Base-by-base conservation (phyloP, 2,888 invertebrate genomes). In the Subacronicta megacephala region DNA sequence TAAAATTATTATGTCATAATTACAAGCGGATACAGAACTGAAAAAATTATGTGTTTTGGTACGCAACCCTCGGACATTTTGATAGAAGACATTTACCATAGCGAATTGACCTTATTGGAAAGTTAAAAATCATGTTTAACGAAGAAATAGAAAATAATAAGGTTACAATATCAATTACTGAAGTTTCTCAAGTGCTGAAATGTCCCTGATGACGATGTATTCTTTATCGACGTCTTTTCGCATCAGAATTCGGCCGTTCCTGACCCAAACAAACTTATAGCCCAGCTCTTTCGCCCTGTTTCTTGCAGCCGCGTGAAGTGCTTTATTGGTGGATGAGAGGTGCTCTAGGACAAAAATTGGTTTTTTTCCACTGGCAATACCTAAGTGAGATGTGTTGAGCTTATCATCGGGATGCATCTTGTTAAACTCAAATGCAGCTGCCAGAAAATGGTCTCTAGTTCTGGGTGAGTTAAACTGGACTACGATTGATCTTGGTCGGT, bases 401-500 rank as follows among this genome's bases (percentile, higher is more conserved):
- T 20, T 20, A 20, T 20, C 20, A 20, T 47, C 47, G 1, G 2
- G 5, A 13, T 38, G 26, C 2, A 31, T 47, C 6, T 47, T 45
- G 7, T 20, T 47, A 18, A n/a, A 47, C 6, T 38, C 18, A n/a
- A 47, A 31, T 17, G 16, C 20, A 16, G 47, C 37, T 29, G 36
- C 29, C n/a, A 45, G 10, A 23, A 20, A 45, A 10, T 6, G 1
- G 17, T 37, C 52, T n/a, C 43, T 29, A 7, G 43, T 38, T n/a
- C 37, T 20, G 1, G 43, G 52, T 0, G 29, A n/a, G 12, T 23
- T 20, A 12, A 52, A 29, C 9, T 44, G 33, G 7, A 52, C 35
- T 3, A 43, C 43, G 7, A 52, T 52, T 10, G 52, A 52, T 12
- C 38, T 43, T 12, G 52, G 43, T 7, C 52, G 52, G 4, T 29